Evolutionary conservation across 2,797 vertebrate species (phyloP), one percentile per base, ranked within the genome.

Genomic region (Mus minutoides): DNA sequence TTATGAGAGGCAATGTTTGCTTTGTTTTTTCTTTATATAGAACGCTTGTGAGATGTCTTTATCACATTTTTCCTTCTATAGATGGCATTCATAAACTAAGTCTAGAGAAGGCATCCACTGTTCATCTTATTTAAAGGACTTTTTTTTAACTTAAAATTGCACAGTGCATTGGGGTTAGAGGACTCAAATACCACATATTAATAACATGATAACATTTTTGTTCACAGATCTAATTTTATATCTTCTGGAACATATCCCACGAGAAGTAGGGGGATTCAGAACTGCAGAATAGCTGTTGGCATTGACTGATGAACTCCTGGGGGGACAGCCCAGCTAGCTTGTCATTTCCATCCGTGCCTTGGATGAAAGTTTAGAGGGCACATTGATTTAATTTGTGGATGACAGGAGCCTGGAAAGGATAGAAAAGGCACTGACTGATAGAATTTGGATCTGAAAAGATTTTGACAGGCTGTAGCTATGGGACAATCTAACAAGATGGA

Each of bases 351-450:
- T 94, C 91, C 52, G 37, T 71, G 93, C 49, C 73, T 95, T 90
- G 26, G 76, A 58, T 96, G 90, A 94, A 94, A 92, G 87, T 95
- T 90, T 90, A 96, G 80, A 96, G 77, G 88, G 54, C 77, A 90
- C 62, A 87, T 26, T 93, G 94, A 94, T 96, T 95, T 96, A 80
- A 97, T 94, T 90, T 96, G 86, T 92, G 54, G 84, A 92, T 95
- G 94, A 97, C 94, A 95, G 90, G 82, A 93, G 40, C 89, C 96
- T 96, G 94, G 96, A 94, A 96, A 91, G 78, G 19, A 95, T 82
- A 92, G 31, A 16, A 95, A 97, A 97, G 94, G 49, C 52, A 84
- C n/a, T 88, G 76, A 49, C 83, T 94, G 94, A 94, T 62, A 91
- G 76, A 97, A 95, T 96, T 92, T 96, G 64, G 49, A 94, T 91